Evolutionary conservation across 2,888 invertebrate genomes (phyloP), one percentile per base, ranked within the genome.

Genomic region (Netelia melanura): DNA sequence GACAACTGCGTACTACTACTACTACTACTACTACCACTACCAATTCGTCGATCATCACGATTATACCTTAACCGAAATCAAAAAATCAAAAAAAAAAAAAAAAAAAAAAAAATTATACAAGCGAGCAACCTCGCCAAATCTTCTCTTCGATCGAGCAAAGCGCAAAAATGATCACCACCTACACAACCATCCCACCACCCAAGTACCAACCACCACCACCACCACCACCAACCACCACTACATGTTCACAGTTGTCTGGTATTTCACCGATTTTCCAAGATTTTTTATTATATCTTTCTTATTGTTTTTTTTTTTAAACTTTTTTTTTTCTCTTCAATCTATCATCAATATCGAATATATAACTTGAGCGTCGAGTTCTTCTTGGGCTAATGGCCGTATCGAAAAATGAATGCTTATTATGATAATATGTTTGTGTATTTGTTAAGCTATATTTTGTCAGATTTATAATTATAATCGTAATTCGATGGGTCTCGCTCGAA

Each of bases 171-270:
- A 93, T 93, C 93, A 93, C 91, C 91, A 93, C 92, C 92, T 93
- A 93, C 92, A 93, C 93, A 87, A 93, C 92, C 93, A 93, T 93
- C 93, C 92, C 91, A 92, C 91, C 90, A 92, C 92, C 93, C 93
- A 92, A 92, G 89, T 90, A 92, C 91, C 87, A 86, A 75, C 83
- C 81, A 85, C 86, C 83, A 87, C 87, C 86, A 89, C 87, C 86
- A 89, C 88, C 87, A 89, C 89, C 86, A 89, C 89, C 90, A 87
- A 91, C 92, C 90, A 93, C 92, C 90, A 93, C 92, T 90, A 93
- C 93, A 93, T 93, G 93, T 92, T 93, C 93, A 93, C 93, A 93
- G 90, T 92, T 93, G 89, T 92, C 93, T 93, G 93, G 93, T 93
- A 93, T 93, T 93, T 93, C 91, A 92, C 91, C 90, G 90, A 91